Conservation (phyloP, 1,140 invertebrate genomes). For the Colletes latitarsis region DNA sequence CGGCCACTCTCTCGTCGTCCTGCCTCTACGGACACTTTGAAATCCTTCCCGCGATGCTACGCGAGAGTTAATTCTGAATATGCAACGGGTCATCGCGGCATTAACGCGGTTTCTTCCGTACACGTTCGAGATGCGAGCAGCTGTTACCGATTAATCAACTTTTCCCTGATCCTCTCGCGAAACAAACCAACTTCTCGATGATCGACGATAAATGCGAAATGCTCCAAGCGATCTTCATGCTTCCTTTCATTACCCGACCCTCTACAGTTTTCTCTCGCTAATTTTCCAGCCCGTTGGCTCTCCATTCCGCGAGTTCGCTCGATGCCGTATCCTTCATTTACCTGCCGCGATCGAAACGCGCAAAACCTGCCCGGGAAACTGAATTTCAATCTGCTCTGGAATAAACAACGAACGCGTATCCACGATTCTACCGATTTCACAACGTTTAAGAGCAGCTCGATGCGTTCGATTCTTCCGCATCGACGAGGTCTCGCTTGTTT, state of each 20-base stretch:
- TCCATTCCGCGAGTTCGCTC: neutral
- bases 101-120: too few species aligned
- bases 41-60: too few species aligned
- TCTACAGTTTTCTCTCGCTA: neutral
- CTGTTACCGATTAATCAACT: too few species aligned
- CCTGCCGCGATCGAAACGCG: conserved; percentile 29
- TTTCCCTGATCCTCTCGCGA: neutral
- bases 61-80: too few species aligned
- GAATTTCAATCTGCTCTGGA: neutral
- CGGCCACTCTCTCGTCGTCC: too few species aligned
- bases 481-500: neutral
- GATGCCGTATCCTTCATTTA: conserved; percentile 23
- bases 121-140: too few species aligned
- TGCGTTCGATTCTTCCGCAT: neutral
- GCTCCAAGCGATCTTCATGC: too few species aligned
- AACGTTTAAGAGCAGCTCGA: neutral
- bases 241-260: too few species aligned
- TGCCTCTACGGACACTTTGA: too few species aligned
- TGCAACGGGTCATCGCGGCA: too few species aligned
- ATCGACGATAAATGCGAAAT: neutral
- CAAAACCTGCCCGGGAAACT: conserved; percentile 5
- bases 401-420: neutral
- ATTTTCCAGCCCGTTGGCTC: conserved; percentile 33
- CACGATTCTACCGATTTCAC: neutral
- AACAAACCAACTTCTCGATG: neutral